Evolutionary conservation across 2,888 invertebrate species (phyloP).

Genomic region (Campoplex capitator): DNA sequence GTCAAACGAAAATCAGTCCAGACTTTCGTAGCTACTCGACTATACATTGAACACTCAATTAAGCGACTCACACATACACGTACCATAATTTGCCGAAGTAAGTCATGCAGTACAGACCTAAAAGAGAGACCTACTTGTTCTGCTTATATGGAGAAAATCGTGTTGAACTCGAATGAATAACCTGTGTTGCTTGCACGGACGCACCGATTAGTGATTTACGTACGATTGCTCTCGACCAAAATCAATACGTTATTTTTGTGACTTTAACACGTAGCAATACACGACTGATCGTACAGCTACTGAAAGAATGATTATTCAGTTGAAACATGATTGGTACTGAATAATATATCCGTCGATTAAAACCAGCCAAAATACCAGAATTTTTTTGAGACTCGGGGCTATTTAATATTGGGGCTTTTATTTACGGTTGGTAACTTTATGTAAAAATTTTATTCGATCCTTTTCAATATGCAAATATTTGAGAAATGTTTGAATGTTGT

Average conservation of each 20-base stretch:
- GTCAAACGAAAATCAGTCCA: constrained; percentile 34
- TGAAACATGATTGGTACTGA: not conserved
- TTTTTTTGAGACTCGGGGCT: not conserved
- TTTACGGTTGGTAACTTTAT: not conserved
- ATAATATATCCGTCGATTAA: not conserved
- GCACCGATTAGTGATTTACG: constrained; percentile 55
- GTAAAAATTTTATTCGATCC: not conserved
- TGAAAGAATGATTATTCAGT: not conserved
- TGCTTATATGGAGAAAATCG: not conserved
- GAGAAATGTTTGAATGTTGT: not conserved
- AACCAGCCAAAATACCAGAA: not conserved
- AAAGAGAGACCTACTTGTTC: too few relatives aligned
- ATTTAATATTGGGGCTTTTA: not conserved
- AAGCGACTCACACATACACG: constrained; percentile 2
- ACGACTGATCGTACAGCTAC: not conserved
- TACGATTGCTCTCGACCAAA: constrained; percentile 34
- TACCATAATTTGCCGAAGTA: constrained; percentile 12
- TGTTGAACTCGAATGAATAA: not conserved
- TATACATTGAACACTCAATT: constrained; percentile 58
- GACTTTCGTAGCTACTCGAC: constrained; percentile 48
- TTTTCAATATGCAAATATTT: not conserved
- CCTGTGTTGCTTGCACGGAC: constrained; percentile 22
- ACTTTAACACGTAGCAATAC: not conserved
- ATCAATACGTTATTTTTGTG: constrained; percentile 38
- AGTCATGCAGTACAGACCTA: constrained; percentile 8